phyloP scores from a whole-genome alignment of 2,888 invertebrate species.

The Melieria omissa region DNA sequence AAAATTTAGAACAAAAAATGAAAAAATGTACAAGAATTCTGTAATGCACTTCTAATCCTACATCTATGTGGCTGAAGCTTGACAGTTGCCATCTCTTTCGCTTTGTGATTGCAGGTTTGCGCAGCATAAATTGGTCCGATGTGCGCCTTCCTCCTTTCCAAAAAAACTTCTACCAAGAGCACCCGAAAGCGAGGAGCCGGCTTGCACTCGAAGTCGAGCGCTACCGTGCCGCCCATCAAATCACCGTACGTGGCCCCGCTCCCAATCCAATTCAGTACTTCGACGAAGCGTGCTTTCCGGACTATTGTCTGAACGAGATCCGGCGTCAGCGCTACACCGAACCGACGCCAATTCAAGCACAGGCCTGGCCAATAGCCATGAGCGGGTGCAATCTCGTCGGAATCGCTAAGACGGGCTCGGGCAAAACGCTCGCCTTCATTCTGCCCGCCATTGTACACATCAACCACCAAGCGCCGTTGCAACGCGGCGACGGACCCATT shows the following conservation, averaged over 20 bases:
- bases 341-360: conserved; percentile 87
- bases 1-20: conserved; percentile 1
- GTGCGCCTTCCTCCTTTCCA: conserved; percentile 76
- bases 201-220: conserved; percentile 76
- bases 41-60: neutral
- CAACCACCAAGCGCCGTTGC: conserved; percentile 80
- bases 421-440: conserved; percentile 82
- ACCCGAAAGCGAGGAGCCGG: conserved; percentile 72
- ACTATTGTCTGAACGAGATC: conserved; percentile 76
- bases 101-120: conserved; percentile 64
- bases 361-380: conserved; percentile 88
- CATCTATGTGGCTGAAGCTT: too few relatives aligned
- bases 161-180: conserved; percentile 84
- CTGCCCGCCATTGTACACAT: conserved; percentile 89
- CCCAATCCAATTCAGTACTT: conserved; percentile 83
- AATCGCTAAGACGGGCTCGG: conserved; percentile 87
- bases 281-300: conserved; percentile 83
- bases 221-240: conserved; percentile 75
- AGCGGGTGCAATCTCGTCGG: conserved; percentile 85
- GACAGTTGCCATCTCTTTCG: too few relatives aligned
- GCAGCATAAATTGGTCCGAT: conserved; percentile 70
- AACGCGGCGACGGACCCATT: conserved; percentile 85
- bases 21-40: conserved; percentile 17
- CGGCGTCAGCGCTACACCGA: conserved; percentile 75
- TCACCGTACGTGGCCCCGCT: conserved; percentile 79